A percentile compares a stretch with the other conserved stretches of the same genome.
Conservation (phyloP, 2,113 vertebrate species). For the Edolisoma coerulescens region DNA sequence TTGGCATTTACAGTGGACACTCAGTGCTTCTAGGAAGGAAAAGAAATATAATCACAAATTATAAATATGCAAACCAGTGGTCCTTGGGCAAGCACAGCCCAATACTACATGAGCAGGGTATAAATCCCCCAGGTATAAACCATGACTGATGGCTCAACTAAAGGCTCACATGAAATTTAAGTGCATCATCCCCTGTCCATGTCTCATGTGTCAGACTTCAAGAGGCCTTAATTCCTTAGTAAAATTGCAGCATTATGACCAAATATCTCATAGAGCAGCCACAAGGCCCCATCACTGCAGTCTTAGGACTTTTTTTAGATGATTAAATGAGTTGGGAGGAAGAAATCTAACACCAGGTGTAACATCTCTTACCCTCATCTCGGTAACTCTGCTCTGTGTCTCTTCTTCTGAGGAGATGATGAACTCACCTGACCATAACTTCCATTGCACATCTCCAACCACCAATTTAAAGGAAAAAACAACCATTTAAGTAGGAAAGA, state of each 20-base stretch:
- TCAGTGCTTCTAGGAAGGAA: not conserved
- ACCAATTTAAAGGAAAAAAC: not conserved
- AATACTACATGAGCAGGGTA: not conserved
- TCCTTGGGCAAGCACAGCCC: not conserved
- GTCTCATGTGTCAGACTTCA: not conserved
- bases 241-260: not conserved
- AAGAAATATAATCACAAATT: not conserved
- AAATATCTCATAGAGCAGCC: not conserved
- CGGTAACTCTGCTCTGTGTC: not conserved
- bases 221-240: not conserved
- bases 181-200: not conserved
- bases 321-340: not conserved
- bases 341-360: not conserved
- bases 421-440: not conserved
- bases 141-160: not conserved
- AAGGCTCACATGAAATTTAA: not conserved
- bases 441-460: not conserved
- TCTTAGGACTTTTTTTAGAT: not conserved
- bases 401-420: not conserved
- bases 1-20: not conserved
- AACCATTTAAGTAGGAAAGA: not conserved
- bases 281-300: not conserved
- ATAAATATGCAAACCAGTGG: not conserved
- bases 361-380: not conserved
- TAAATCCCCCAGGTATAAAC: not conserved